Percentiles rank a stretch among this genome's conserved stretches.
Conservation (phyloP, 2,113 vertebrate genomes). For the Plecotus auritus region DNA sequence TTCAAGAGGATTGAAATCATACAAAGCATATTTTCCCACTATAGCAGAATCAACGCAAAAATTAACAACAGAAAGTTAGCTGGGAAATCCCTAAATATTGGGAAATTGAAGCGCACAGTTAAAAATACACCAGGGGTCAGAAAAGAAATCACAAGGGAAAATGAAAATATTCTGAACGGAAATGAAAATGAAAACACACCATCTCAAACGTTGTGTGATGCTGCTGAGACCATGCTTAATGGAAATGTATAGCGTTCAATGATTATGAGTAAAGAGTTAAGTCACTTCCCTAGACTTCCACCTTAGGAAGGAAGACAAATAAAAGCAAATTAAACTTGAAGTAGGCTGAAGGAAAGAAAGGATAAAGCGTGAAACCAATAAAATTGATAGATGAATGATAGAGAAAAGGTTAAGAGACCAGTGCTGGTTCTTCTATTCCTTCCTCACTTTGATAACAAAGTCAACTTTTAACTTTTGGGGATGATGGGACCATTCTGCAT, state of each 20-base stretch:
- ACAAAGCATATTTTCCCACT: not conserved
- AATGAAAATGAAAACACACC: not conserved
- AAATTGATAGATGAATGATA: not conserved
- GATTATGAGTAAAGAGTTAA: not conserved
- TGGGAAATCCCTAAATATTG: conserved; percentile 29
- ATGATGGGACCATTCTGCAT: not conserved
- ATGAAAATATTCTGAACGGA: not conserved
- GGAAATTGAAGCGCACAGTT: conserved; percentile 23
- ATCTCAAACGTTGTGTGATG: not conserved
- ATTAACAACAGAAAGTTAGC: not conserved
- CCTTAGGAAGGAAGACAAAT: not conserved
- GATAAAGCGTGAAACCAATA: not conserved
- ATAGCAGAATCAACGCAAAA: not conserved
- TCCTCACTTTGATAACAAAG: not conserved
- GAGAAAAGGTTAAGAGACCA: not conserved
- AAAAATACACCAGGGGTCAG: conserved; percentile 26
- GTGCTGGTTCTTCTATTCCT: not conserved
- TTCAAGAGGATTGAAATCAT: not conserved
- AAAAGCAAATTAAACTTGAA: conserved; percentile 6
- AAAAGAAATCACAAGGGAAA: conserved; percentile 30
- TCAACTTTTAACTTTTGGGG: not conserved
- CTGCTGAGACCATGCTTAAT: not conserved
- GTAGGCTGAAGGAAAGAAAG: not conserved
- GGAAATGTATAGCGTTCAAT: not conserved
- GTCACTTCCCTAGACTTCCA: not conserved